Percentiles rank a stretch among this genome's conserved stretches.
Evolutionary conservation across 2,113 vertebrate species (phyloP).

Genomic region (Larimichthys polyactis): DNA sequence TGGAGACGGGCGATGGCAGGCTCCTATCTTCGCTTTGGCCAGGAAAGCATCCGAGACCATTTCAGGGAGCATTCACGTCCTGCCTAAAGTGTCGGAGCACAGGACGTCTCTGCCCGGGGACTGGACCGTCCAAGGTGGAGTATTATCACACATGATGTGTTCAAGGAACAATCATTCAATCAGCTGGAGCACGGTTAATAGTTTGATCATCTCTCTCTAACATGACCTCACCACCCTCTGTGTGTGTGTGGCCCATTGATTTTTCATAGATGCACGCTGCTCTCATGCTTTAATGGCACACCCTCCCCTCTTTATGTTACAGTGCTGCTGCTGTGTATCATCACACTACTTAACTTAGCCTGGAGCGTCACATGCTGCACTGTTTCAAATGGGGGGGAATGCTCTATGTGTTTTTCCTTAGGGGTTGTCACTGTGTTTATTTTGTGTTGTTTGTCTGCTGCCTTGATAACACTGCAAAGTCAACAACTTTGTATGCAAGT

Average conservation of each 20-base stretch:
- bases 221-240: conserved; percentile 29
- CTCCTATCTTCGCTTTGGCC: conserved; percentile 87
- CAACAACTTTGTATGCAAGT: not conserved
- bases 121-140: conserved; percentile 83
- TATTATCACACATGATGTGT: not conserved
- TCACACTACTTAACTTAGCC: not conserved
- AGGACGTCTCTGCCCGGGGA: conserved; percentile 81
- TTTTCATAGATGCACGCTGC: conserved; percentile 11
- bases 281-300: conserved; percentile 1
- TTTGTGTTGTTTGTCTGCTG: not conserved
- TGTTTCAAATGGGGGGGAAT: conserved; percentile 9
- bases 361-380: conserved; percentile 48
- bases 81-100: conserved; percentile 85
- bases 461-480: not conserved
- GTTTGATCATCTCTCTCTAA: not conserved
- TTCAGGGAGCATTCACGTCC: conserved; percentile 86
- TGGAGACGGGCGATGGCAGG: conserved; percentile 86
- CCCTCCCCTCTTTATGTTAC: not conserved
- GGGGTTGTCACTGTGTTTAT: not conserved
- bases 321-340: not conserved
- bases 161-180: conserved; percentile 5
- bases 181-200: not conserved
- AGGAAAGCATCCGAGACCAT: conserved; percentile 88
- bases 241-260: conserved; percentile 33
- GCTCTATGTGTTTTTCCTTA: not conserved